Evolutionary conservation across 2,113 vertebrate genomes (phyloP).

Genomic region (Lamprologus tigripictilis): DNA sequence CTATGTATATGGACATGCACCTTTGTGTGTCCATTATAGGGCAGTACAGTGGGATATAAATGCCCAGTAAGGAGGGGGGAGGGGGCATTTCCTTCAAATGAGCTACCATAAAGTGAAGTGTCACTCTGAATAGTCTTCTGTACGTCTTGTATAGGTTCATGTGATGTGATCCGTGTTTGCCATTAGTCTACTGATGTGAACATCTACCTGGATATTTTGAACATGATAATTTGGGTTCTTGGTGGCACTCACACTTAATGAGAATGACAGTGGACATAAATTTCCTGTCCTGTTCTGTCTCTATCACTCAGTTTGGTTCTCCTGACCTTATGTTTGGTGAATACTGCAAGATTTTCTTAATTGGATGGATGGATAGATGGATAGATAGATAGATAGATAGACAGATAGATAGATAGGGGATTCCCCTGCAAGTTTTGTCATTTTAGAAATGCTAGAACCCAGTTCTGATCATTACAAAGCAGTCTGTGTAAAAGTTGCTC

Average conservation of each 20-base stretch:
- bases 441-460: neutral
- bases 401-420: neutral
- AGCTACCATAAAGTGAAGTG: conserved; percentile 58
- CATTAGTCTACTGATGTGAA: neutral
- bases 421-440: neutral
- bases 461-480: neutral
- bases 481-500: neutral
- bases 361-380: neutral
- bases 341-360: neutral
- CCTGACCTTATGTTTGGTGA: neutral
- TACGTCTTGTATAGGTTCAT: neutral
- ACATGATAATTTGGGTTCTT: neutral
- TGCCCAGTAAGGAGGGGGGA: conserved; percentile 41
- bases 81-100: conserved; percentile 70
- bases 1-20: conserved; percentile 31
- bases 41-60: conserved; percentile 69
- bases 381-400: fast-evolving
- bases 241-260: neutral
- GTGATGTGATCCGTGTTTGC: neutral
- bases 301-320: neutral
- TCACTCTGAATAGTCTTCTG: conserved; percentile 29
- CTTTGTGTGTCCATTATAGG: conserved; percentile 61
- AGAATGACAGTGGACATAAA: neutral
- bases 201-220: neutral
- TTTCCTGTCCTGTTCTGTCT: neutral